Evolutionary conservation across 2,113 vertebrate species (phyloP).

Genomic region (Bolborhynchus lineola): DNA sequence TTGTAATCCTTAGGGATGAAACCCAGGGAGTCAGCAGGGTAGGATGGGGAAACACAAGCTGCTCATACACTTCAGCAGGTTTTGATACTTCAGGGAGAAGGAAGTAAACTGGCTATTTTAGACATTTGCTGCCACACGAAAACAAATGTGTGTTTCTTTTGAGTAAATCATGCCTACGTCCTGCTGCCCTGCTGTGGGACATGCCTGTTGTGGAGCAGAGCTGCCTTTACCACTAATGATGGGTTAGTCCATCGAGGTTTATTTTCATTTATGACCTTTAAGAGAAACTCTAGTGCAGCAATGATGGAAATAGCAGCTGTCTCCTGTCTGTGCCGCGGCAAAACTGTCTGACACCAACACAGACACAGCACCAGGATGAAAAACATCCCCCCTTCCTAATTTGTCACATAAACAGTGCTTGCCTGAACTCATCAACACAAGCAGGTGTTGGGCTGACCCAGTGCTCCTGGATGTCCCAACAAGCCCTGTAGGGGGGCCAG

Average conservation of each 20-base stretch:
- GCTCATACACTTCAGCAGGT: neutral
- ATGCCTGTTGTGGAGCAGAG: neutral
- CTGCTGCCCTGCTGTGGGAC: neutral
- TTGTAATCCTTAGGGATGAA: neutral
- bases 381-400: neutral
- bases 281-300: constrained; percentile 10
- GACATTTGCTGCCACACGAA: neutral
- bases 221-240: constrained; percentile 53
- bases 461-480: neutral
- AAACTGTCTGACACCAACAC: neutral
- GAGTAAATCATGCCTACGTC: neutral
- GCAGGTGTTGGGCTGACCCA: neutral
- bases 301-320: constrained; percentile 41
- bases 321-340: neutral
- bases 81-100: neutral
- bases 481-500: neutral
- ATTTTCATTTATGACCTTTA: constrained; percentile 56
- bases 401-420: neutral
- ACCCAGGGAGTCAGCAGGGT: neutral
- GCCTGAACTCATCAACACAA: neutral
- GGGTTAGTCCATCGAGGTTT: constrained; percentile 22
- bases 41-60: neutral
- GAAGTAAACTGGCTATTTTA: neutral
- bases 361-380: neutral
- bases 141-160: neutral